Evolutionary conservation across 2,888 invertebrate genomes (phyloP), one percentile per base, ranked within the genome.

Genomic region (Anoncus sp.): DNA sequence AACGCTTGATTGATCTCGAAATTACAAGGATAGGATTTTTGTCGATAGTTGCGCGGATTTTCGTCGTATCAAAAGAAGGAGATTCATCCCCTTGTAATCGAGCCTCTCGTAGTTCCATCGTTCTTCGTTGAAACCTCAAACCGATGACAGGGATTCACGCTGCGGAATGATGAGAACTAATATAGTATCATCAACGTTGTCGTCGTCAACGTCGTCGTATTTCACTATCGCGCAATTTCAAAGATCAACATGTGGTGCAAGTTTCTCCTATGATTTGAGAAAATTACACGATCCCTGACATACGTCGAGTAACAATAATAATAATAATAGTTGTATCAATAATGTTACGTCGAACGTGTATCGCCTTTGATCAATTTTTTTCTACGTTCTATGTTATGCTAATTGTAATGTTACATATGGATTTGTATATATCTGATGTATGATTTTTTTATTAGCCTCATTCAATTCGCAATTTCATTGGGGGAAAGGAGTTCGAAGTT

Each of bases 331-430:
- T 57, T 9, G 20, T 20, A 14, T 20, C 53, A 20, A 43, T 31
- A 47, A 47, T 65, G 27, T 65, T 38, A 45, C 5, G 38, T 7
- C n/a, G n/a, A 35, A 3, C 38, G 9, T 53, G 12, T 45, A 24
- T 45, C 38, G 53, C 75, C 65, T 71, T 76, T 76, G 71, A 71
- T 71, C 76, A 76, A 71, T 76, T 60, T 53, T 24, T 7, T 53
- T 24, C 22, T 20, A 22, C 35, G 43, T 47, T 66, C 3, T 10
- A 43, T 20, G 43, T 35, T 51, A 35, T 40, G n/a, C n/a, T n/a
- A n/a, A n/a, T n/a, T n/a, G 38, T 35, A 38, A 38, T 10, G 24
- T 49, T 24, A n/a, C 7, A 47, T 18, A 49, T 20, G n/a, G 9
- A 62, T 69, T 69, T 55, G n/a, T n/a, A n/a, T n/a, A n/a, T n/a